Evolutionary conservation across 2,113 vertebrate genomes (phyloP).

Genomic region (Arenaria interpres): DNA sequence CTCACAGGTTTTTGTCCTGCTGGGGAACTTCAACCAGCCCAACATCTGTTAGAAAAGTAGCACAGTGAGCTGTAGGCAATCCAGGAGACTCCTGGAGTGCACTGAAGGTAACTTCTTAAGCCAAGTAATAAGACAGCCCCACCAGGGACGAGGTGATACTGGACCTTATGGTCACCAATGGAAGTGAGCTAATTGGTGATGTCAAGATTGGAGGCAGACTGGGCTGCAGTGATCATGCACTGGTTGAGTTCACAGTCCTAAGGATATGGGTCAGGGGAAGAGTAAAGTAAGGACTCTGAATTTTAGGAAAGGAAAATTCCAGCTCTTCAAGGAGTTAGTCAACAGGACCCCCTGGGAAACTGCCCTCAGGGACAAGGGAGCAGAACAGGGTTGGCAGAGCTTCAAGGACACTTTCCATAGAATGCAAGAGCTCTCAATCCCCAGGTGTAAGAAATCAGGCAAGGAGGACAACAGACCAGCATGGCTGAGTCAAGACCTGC

Average conservation of each 20-base stretch:
- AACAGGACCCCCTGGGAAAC: background rate
- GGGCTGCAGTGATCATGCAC: background rate
- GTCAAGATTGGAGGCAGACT: background rate
- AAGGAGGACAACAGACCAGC: background rate
- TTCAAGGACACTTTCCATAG: background rate
- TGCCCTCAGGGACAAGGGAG: background rate
- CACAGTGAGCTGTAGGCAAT: background rate
- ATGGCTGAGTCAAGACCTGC: background rate
- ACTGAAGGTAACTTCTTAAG: background rate
- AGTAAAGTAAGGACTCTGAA: background rate
- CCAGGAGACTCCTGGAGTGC: background rate
- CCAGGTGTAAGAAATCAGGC: background rate
- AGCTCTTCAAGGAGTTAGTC: background rate
- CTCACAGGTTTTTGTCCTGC: background rate
- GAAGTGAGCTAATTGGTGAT: background rate
- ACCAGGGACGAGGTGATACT: background rate
- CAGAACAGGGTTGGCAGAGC: background rate
- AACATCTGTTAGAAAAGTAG: background rate
- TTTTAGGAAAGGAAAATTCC: background rate
- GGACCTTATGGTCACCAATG: background rate
- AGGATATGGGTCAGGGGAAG: background rate
- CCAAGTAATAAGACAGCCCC: background rate
- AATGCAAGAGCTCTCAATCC: background rate
- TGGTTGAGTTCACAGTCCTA: background rate
- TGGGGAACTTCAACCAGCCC: background rate